These are phyloP conservation scores for Dioctria linearis DNA, from an alignment of 2,888 invertebrate genomes.

Conservation along the genomic window DNA sequence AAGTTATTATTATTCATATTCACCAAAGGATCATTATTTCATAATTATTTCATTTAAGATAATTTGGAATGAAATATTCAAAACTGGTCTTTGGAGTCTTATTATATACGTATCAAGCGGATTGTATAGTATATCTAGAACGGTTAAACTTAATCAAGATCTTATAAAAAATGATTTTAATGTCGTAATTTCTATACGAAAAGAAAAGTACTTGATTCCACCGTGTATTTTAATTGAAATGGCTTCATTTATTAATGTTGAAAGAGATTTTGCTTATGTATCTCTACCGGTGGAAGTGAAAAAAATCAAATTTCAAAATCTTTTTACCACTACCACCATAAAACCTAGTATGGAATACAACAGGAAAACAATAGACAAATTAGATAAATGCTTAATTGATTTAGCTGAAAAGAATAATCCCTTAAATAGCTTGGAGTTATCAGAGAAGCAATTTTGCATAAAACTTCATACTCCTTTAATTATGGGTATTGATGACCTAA, in stretches of 20 bases:
- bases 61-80: slow-evolving; percentile 50
- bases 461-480: slow-evolving; percentile 54
- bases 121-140: not conserved
- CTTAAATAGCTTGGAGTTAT: not conserved
- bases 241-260: slow-evolving; percentile 46
- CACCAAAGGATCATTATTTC: slow-evolving; percentile 50
- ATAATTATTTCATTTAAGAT: slow-evolving; percentile 44
- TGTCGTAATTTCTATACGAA: slow-evolving; percentile 49
- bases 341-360: not conserved
- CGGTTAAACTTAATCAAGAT: slow-evolving; percentile 24
- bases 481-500: slow-evolving; percentile 50
- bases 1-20: not conserved
- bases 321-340: slow-evolving; percentile 41
- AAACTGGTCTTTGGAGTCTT: slow-evolving; percentile 41
- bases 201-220: slow-evolving; percentile 28
- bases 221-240: slow-evolving; percentile 53
- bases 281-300: slow-evolving; percentile 43
- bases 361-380: not conserved
- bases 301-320: slow-evolving; percentile 24
- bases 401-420: slow-evolving; percentile 14
- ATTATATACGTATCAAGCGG: slow-evolving; percentile 17
- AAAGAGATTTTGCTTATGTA: slow-evolving; percentile 51
- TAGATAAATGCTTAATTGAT: slow-evolving; percentile 9
- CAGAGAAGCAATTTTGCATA: slow-evolving; percentile 4
- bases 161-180: slow-evolving; percentile 30